Conservation (phyloP, 2,888 invertebrate species). For the Timema cristinae region DNA sequence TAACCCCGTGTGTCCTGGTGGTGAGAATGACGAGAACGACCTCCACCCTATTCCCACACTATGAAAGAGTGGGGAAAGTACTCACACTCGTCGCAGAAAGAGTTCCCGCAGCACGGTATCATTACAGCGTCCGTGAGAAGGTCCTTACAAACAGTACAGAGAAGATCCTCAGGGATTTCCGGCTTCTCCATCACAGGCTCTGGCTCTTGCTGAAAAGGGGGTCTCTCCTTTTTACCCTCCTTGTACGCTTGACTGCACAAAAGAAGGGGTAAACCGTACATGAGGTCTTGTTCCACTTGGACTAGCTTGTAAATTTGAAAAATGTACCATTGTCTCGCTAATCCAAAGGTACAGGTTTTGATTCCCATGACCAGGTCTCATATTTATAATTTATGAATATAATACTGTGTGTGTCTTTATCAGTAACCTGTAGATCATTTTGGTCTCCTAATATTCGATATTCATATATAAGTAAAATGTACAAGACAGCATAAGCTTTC, state of each 20-base stretch:
- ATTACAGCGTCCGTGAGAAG: slow-evolving; percentile 93
- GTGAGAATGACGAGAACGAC: too few relatives aligned
- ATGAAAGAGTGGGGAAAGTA: slow-evolving; percentile 30
- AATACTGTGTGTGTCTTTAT: too few relatives aligned
- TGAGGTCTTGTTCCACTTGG: too few relatives aligned
- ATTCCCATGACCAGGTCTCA: too few relatives aligned
- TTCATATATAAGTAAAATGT: too few relatives aligned
- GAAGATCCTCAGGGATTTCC: slow-evolving; percentile 84
- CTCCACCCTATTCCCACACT: background rate
- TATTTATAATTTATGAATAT: background rate
- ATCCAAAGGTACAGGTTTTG: too few relatives aligned
- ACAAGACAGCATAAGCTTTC: too few relatives aligned
- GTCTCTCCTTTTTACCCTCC: slow-evolving; percentile 65
- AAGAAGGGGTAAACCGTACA: slow-evolving; percentile 20
- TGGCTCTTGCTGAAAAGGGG: slow-evolving; percentile 56
- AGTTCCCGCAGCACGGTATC: slow-evolving; percentile 97
- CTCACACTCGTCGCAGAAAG: slow-evolving; percentile 98
- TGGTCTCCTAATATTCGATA: too few relatives aligned
- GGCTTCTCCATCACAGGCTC: slow-evolving; percentile 53
- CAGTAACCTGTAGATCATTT: too few relatives aligned
- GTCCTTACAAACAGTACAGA: slow-evolving; percentile 90
- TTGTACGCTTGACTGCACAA: slow-evolving; percentile 70
- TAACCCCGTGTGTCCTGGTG: too few relatives aligned
- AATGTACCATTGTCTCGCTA: too few relatives aligned
- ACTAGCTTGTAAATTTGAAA: too few relatives aligned